A percentile compares a stretch with the other conserved stretches of the same genome.
Evolutionary conservation across 2,113 vertebrate genomes (phyloP).

Genomic region (Octodon degus): DNA sequence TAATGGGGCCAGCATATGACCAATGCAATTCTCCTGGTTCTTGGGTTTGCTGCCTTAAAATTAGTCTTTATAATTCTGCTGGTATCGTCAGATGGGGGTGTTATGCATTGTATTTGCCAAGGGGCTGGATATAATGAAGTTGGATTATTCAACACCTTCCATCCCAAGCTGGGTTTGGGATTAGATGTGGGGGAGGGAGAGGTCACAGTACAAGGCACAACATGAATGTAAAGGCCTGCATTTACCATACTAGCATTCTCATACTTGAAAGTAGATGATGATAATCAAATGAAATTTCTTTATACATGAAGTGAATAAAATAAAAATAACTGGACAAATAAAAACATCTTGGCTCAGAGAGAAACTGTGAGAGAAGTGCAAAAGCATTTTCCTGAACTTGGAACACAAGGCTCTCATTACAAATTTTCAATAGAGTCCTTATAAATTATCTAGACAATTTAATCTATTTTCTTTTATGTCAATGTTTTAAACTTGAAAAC

Average conservation of each 20-base stretch:
- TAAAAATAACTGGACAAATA: background rate
- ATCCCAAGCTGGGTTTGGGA: rapidly evolving
- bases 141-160: background rate
- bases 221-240: background rate
- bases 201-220: rapidly evolving
- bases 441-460: background rate
- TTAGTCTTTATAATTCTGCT: background rate
- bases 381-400: background rate
- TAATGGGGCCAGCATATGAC: background rate
- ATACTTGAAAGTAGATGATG: background rate
- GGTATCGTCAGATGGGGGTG: background rate
- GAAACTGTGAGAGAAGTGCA: background rate
- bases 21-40: rapidly evolving
- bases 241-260: background rate
- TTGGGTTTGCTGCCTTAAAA: background rate
- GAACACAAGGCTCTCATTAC: background rate
- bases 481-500: background rate
- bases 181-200: rapidly evolving
- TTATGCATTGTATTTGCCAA: background rate
- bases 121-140: background rate
- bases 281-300: background rate
- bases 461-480: background rate
- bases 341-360: background rate
- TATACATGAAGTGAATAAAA: background rate
- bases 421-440: background rate